Conservation (phyloP, 2,113 vertebrate genomes). For the Beaufortia kweichowensis region DNA sequence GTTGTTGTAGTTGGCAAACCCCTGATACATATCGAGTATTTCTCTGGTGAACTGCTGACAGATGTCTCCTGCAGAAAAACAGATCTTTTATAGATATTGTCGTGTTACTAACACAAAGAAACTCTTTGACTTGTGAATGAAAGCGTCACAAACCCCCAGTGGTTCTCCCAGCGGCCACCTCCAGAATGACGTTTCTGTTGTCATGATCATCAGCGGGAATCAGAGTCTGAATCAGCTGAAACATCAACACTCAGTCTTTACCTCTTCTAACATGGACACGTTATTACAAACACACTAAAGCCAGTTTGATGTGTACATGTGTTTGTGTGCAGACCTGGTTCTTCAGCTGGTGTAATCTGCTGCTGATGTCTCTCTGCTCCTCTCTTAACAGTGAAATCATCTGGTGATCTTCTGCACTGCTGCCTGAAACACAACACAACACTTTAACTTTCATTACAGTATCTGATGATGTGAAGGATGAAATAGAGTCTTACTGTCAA, state of each 20-base stretch:
- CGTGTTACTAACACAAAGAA: background rate
- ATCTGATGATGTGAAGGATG: background rate
- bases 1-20: conserved; percentile 80
- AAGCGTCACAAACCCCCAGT: conserved; percentile 84
- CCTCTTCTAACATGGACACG: too few relatives aligned
- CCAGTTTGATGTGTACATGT: too few relatives aligned
- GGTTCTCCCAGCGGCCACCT: conserved; percentile 90
- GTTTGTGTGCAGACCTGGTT: conserved; percentile 64
- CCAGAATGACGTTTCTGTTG: conserved; percentile 79
- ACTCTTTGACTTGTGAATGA: background rate
- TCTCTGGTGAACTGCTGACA: conserved; percentile 95
- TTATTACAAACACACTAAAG: too few relatives aligned
- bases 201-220: conserved; percentile 83
- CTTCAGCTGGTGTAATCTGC: conserved; percentile 72
- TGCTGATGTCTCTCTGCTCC: conserved; percentile 76
- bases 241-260: background rate
- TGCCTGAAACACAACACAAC: conserved; percentile 47
- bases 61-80: conserved; percentile 84
- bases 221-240: conserved; percentile 82
- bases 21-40: conserved; percentile 93
- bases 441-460: background rate
- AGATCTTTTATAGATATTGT: background rate
- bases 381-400: conserved; percentile 81
- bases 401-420: conserved; percentile 77
- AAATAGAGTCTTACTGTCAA: conserved; percentile 54